These are phyloP conservation scores for Galerucella nymphaeae DNA, from an alignment of 2,888 invertebrate genomes.

Conservation along the genomic window DNA sequence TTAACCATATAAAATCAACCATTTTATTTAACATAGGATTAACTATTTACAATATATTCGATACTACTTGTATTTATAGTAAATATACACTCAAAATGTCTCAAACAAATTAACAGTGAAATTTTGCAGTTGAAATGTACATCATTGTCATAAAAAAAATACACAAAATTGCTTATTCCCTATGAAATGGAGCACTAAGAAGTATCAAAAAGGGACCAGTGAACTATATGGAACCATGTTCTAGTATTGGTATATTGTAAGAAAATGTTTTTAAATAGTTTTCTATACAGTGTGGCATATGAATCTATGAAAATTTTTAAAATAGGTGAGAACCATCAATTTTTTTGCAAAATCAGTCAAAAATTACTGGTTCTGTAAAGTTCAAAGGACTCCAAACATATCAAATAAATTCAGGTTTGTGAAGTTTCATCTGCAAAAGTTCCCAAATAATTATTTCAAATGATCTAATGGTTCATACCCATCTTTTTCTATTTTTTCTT, in stretches of 20 bases:
- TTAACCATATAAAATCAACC: neutral
- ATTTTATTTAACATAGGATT: neutral
- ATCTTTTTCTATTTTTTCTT: conserved; percentile 85
- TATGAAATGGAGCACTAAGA: no score
- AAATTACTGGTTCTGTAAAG: neutral
- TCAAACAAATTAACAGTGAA: no score
- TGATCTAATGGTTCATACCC: conserved; percentile 84
- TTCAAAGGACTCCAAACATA: neutral
- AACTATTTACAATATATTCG: no score
- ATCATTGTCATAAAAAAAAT: neutral
- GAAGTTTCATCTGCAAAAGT: neutral
- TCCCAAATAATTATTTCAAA: conserved; percentile 51
- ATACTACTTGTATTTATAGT: neutral
- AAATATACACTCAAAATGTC: neutral
- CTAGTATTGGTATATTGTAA: no score
- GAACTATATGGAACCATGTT: no score
- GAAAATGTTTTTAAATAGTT: no score
- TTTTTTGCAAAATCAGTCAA: no score
- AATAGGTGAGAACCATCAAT: no score
- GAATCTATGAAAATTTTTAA: no score
- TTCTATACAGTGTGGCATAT: no score
- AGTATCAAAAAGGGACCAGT: no score
- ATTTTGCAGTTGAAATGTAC: neutral
- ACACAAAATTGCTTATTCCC: neutral
- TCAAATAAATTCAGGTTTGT: neutral